These are phyloP conservation scores for Leucozona laternaria DNA, from an alignment of 2,888 invertebrate genomes.

Conservation along the genomic window DNA sequence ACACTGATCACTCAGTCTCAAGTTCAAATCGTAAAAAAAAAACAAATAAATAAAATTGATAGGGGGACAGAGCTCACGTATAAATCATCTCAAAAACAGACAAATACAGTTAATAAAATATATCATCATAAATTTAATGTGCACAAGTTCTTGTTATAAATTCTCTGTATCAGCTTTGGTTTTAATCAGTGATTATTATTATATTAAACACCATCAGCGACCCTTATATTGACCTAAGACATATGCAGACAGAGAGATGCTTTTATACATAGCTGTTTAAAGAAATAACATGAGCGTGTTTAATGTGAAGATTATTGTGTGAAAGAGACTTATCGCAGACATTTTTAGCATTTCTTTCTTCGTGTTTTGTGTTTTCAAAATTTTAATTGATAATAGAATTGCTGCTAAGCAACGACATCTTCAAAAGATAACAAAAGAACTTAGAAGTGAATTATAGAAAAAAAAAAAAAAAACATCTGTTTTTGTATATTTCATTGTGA, in stretches of 20 bases:
- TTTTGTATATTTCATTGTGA: not conserved
- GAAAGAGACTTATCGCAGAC: conserved; percentile 59
- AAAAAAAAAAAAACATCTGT: not conserved
- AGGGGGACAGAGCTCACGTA: conserved; percentile 14
- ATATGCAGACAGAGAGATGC: conserved; percentile 46
- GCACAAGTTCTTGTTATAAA: conserved; percentile 28
- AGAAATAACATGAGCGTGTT: conserved; percentile 66
- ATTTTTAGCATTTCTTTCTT: conserved; percentile 12
- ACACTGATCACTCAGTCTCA: conserved; percentile 35
- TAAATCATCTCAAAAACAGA: conserved; percentile 50
- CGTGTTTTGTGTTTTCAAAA: not conserved
- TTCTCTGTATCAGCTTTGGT: conserved; percentile 37
- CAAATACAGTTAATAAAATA: conserved; percentile 32
- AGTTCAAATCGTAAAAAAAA: conserved; percentile 46
- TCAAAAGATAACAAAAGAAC: conserved; percentile 1
- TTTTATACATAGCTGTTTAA: conserved; percentile 31
- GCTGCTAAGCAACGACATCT: not conserved
- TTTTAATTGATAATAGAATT: conserved; percentile 43
- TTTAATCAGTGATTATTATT: conserved; percentile 80
- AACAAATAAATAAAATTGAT: conserved; percentile 52
- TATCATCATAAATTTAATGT: conserved; percentile 47
- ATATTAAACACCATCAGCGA: conserved; percentile 80
- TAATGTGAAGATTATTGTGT: conserved; percentile 58
- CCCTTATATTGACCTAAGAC: conserved; percentile 79
- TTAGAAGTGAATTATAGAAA: not conserved